These are phyloP conservation scores for Epinotia bilunana DNA, from an alignment of 2,888 invertebrate genomes.

Conservation along the genomic window DNA sequence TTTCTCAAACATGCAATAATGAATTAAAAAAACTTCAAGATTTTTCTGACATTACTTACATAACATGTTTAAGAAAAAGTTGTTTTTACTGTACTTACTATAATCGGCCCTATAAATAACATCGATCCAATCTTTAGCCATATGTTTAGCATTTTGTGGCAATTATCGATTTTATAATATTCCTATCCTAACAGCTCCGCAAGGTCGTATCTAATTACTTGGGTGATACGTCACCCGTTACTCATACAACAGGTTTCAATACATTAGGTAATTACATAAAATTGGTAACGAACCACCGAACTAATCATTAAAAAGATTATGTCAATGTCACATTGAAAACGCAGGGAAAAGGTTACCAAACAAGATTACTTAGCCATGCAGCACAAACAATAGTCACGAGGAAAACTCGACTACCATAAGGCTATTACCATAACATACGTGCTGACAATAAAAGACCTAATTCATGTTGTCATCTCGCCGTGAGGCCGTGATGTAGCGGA, in stretches of 20 bases:
- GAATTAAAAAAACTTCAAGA: too few species aligned
- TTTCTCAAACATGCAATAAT: too few species aligned
- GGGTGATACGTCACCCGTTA: slow-evolving; percentile 17
- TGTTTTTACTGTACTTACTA: too few species aligned
- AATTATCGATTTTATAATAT: not conserved
- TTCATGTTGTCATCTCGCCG: slow-evolving; percentile 47
- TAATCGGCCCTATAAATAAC: too few species aligned
- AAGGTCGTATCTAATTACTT: slow-evolving; percentile 10
- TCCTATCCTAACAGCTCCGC: not conserved
- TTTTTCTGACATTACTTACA: too few species aligned
- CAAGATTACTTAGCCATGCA: slow-evolving; percentile 24
- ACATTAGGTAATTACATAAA: slow-evolving; percentile 9
- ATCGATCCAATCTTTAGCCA: not conserved
- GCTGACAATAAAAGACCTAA: slow-evolving; percentile 62
- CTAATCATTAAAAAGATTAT: not conserved
- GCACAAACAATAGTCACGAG: slow-evolving; percentile 50
- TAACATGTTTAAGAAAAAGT: too few species aligned
- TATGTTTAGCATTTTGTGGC: not conserved
- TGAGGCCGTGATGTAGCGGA: slow-evolving; percentile 16
- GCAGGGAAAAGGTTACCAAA: slow-evolving; percentile 21
- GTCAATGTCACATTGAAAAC: slow-evolving; percentile 2
- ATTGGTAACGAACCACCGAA: not conserved
- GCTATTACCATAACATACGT: slow-evolving; percentile 64
- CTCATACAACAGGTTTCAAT: slow-evolving; percentile 14
- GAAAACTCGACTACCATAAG: slow-evolving; percentile 60